These are phyloP conservation scores for Strigamia crassipes DNA, from an alignment of 2,888 invertebrate genomes.

Conservation along the genomic window DNA sequence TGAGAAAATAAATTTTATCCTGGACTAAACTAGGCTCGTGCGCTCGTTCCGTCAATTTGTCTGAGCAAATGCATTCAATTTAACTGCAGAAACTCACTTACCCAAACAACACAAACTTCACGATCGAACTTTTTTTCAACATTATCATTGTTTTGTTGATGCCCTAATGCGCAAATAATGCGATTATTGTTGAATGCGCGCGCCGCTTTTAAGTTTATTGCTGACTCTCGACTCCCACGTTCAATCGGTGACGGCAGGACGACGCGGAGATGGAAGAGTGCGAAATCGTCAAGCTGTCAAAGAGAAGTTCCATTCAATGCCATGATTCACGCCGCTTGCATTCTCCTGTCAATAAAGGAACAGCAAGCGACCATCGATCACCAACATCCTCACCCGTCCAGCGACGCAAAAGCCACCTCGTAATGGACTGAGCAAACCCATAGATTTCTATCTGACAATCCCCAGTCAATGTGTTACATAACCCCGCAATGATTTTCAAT, in stretches of 20 bases:
- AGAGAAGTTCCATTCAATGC: background rate
- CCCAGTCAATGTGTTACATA: background rate
- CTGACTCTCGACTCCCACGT: background rate
- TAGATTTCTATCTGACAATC: constrained; percentile 10
- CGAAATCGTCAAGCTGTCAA: background rate
- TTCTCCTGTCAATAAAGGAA: background rate
- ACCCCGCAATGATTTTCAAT: background rate
- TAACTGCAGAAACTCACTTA: no score
- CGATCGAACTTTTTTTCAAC: no score
- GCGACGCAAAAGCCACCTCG: background rate
- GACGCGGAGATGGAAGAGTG: background rate
- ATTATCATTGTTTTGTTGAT: no score
- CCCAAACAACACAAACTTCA: no score
- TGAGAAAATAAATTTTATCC: no score
- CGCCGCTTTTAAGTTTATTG: background rate
- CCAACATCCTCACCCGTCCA: background rate
- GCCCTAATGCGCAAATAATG: no score
- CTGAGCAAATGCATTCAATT: no score
- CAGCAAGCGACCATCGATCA: constrained; percentile 10
- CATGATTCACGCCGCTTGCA: background rate
- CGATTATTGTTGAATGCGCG: no score
- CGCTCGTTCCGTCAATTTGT: no score
- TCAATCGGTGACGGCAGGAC: background rate
- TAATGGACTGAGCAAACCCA: constrained; percentile 10
- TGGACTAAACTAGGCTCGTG: no score